Evolutionary conservation across 2,797 vertebrate genomes (phyloP), one percentile per base, ranked within the genome.

Genomic region (Dicrostonyx torquatus): DNA sequence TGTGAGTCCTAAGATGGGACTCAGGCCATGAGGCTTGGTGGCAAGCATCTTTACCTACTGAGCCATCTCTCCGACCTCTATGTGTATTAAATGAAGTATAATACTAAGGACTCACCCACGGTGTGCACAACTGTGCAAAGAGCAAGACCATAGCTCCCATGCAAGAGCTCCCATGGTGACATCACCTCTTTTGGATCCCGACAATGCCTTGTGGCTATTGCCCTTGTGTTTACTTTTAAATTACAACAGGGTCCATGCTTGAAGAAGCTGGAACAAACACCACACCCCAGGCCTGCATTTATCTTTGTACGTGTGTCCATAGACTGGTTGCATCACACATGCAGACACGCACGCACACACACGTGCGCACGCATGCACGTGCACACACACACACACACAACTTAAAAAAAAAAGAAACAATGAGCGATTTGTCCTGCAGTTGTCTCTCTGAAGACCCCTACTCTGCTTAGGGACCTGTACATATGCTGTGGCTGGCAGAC

Each of bases 361-460:
- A 64, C 15, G 17, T 4, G 31, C 4, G 22, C 24, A 79, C 4
- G 20, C 26, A 24, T 15, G 2, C 70, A 73, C 70, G n/a, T 6
- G 24, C 37, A n/a, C 29, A 77, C 13, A 66, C 12, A 34, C 29
- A 6, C 17, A 76, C 29, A 88, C 24, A 48, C 31, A n/a, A n/a
- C n/a, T n/a, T n/a, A 62, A 24, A 70, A 15, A 72, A 70, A 70
- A 18, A 20, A 75, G 48, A 64, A 29, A 68, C 68, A 8, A 7
- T 3, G 55, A 70, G 8, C n/a, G 9, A 31, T 0, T 0, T 6
- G 1, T 9, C 15, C 0, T 0, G 17, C 26, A 58, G 12, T 15
- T 1, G 18, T 48, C 29, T 26, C 78, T 70, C 24, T 2, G 26
- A 66, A 70, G 64, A 40, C 4, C 20, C 4, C 2, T 6, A 34